Evolutionary conservation across 1,140 invertebrate species (phyloP).

Genomic region (Phenacoccus solenopsis): DNA sequence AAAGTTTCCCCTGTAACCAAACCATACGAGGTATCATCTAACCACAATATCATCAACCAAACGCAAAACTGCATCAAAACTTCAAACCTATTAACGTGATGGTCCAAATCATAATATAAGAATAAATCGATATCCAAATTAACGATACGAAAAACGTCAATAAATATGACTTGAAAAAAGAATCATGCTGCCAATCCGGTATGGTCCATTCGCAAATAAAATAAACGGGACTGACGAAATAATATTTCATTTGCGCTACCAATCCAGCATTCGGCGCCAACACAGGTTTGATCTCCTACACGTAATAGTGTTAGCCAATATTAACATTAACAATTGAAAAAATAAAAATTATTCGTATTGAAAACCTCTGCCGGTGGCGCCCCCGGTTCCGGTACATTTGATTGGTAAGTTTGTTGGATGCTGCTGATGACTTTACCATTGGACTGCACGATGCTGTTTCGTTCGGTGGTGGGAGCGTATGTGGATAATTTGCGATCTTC

Average conservation of each 20-base stretch:
- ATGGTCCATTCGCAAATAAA: slow-evolving; percentile 71
- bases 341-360: too few species aligned
- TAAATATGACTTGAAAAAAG: slow-evolving; percentile 66
- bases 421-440: slow-evolving; percentile 8
- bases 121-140: slow-evolving; percentile 88
- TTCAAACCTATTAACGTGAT: slow-evolving; percentile 78
- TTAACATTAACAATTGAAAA: too few species aligned
- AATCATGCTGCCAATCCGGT: slow-evolving; percentile 69
- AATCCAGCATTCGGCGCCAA: slow-evolving; percentile 35
- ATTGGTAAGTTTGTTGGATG: background rate
- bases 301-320: too few species aligned
- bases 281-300: background rate
- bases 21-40: too few species aligned
- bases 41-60: too few species aligned
- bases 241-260: slow-evolving; percentile 49
- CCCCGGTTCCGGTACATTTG: background rate
- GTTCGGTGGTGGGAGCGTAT: background rate
- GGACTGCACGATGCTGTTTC: background rate
- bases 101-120: slow-evolving; percentile 92
- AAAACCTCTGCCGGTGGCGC: background rate
- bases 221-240: slow-evolving; percentile 65
- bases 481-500: slow-evolving; percentile 7
- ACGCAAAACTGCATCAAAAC: too few species aligned
- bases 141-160: slow-evolving; percentile 79
- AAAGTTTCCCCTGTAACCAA: slow-evolving; percentile 59